Evolutionary conservation across 2,888 invertebrate species (phyloP).

Genomic region (Platypus cylindrus): DNA sequence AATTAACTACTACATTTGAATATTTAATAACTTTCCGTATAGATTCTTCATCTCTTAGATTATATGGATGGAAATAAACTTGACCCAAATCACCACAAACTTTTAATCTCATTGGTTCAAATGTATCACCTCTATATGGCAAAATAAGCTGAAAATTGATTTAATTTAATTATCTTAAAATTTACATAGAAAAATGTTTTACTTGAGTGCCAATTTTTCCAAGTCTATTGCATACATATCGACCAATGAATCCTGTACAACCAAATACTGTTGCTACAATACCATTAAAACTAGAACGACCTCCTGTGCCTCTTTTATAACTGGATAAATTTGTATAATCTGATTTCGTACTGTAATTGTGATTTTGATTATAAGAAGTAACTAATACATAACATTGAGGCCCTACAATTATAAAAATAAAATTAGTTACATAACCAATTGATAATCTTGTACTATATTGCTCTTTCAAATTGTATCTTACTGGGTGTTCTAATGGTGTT

Average conservation of each 20-base stretch:
- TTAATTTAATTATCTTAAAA: conserved; percentile 8
- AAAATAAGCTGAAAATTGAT: conserved; percentile 61
- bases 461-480: too few relatives aligned
- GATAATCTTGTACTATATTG: too few relatives aligned
- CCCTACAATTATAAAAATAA: not conserved
- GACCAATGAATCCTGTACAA: conserved; percentile 78
- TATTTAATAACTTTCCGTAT: conserved; percentile 77
- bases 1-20: conserved; percentile 94
- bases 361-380: conserved; percentile 9
- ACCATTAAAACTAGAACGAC: conserved; percentile 93
- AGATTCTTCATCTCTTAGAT: conserved; percentile 74
- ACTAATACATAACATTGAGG: conserved; percentile 6
- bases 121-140: conserved; percentile 82
- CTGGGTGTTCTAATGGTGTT: too few relatives aligned
- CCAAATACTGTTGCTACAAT: conserved; percentile 98
- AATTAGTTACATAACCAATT: not conserved
- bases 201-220: conserved; percentile 80
- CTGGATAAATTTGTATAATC: conserved; percentile 47
- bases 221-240: conserved; percentile 75
- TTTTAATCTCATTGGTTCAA: conserved; percentile 65
- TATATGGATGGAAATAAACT: conserved; percentile 75
- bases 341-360: conserved; percentile 42
- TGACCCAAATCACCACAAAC: conserved; percentile 91
- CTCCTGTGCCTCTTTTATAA: conserved; percentile 76
- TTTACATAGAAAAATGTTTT: conserved; percentile 17